Percentiles rank a stretch among this genome's conserved stretches.
These are phyloP conservation scores for Galerucella calmariensis DNA, from an alignment of 2,888 invertebrate genomes.

Conservation along the genomic window DNA sequence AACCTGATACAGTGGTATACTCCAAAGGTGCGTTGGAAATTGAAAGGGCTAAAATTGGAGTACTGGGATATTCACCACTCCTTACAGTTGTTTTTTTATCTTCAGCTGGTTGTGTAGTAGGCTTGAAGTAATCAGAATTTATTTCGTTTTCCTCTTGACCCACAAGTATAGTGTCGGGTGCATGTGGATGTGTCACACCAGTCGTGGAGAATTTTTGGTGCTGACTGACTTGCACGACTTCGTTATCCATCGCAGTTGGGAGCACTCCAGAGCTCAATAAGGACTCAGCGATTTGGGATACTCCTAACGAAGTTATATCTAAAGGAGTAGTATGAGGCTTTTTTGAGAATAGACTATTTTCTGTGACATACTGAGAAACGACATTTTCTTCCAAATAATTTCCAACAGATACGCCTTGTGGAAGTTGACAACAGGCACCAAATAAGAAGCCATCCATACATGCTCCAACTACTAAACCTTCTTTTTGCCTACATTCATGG, in stretches of 20 bases:
- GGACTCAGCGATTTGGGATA: conserved; percentile 70
- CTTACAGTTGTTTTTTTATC: conserved; percentile 57
- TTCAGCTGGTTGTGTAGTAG: conserved; percentile 43
- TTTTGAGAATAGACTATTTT: conserved; percentile 47
- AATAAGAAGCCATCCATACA: conserved; percentile 95
- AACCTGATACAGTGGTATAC: conserved; percentile 55
- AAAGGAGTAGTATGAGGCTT: conserved; percentile 51
- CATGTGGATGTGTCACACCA: conserved; percentile 60
- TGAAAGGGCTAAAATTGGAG: conserved; percentile 59
- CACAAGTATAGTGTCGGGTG: conserved; percentile 73
- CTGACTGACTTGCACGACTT: conserved; percentile 57
- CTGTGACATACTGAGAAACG: conserved; percentile 37
- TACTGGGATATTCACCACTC: conserved; percentile 47
- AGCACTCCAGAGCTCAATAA: conserved; percentile 62
- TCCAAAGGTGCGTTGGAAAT: conserved; percentile 59
- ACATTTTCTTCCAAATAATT: conserved; percentile 45
- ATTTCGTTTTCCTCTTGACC: conserved; percentile 69
- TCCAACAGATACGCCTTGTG: conserved; percentile 60
- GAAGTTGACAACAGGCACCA: conserved; percentile 88
- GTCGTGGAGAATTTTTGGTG: conserved; percentile 56
- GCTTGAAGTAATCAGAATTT: conserved; percentile 58
- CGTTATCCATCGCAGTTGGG: conserved; percentile 61
- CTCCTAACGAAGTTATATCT: conserved; percentile 70
- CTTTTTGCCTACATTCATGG: conserved; percentile 83
- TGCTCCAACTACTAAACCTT: conserved; percentile 86